These are phyloP conservation scores for Toxonevra muliebris DNA, from an alignment of 2,888 invertebrate species.

Conservation along the genomic window DNA sequence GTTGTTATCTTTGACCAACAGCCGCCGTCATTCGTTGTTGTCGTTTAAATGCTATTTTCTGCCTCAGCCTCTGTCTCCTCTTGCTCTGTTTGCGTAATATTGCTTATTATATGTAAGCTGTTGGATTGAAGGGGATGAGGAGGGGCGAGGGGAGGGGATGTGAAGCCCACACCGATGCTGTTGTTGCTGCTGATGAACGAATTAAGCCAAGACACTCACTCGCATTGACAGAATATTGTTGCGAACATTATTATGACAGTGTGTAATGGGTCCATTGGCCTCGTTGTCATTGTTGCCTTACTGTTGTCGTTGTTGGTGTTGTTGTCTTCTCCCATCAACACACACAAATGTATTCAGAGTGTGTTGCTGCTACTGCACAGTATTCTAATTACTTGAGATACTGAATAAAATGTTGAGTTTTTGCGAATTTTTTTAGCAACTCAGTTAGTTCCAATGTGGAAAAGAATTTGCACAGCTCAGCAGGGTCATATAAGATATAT, in stretches of 20 bases:
- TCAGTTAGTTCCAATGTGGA: no score
- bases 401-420: no score
- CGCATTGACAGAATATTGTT: no score
- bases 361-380: no score
- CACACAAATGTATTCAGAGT: no score
- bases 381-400: no score
- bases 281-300: background rate
- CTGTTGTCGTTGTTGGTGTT: background rate
- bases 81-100: conserved; percentile 6
- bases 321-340: conserved; percentile 6
- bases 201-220: conserved; percentile 8
- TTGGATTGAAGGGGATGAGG: background rate
- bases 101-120: no score
- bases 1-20: conserved; percentile 63
- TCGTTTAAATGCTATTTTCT: conserved; percentile 6
- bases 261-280: conserved; percentile 29
- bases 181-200: conserved; percentile 11
- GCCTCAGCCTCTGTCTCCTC: conserved; percentile 6
- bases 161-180: conserved; percentile 11
- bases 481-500: no score
- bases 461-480: no score
- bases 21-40: conserved; percentile 32
- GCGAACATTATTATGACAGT: conserved; percentile 7
- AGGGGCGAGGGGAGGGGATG: background rate
- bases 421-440: no score